Base-by-base conservation (phyloP, 2,113 vertebrate species). In the Raja brachyura region DNA sequence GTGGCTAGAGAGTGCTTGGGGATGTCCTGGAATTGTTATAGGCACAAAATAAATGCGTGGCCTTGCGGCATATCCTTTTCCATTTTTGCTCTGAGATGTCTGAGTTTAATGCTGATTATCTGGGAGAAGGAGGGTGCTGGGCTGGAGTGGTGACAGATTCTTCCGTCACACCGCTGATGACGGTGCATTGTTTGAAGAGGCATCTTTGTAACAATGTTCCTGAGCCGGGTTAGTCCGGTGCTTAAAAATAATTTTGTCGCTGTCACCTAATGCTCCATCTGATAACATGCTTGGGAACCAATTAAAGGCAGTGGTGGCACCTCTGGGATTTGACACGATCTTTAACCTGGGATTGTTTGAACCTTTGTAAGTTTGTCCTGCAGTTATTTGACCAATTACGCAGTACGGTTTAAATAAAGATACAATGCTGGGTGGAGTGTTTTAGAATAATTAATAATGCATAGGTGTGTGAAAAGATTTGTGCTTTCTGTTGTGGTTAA, bases 361-460 rank as follows among this genome's bases (percentile, higher is more conserved):
- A 66, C 63, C 31, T 73, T 39, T 92, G 90, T 59, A 59, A 56
- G 48, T 85, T 6, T 48, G 18, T 33, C 68, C 4, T 6, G 0
- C 10, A 7, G 66, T 70, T 73, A 9, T 74, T 90, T 48, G 66
- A 73, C 33, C 48, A 92, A 92, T 92, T 74, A 73, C 18, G 39
- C 4, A 25, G 68, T 0, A 68, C 1, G 10, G 1, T 54, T 73
- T 70, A 73, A 70, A 54, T 92, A 73, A 92, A 31, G 68, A 28
- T 48, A 92, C 48, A 92, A 92, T 2, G 0, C 68, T 74, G 33
- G 68, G 68, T 92, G 90, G 90, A 54, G 66, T 92, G 66, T 92
- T 10, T 5, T 33, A 25, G 66, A 73, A 92, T 92, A 92, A 92
- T 92, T 92, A 73, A 92, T 92, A 48, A 73, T 74, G 39, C 39